These are phyloP conservation scores for Gadopsis bispinosus DNA, from an alignment of 2,797 vertebrate genomes.

Conservation along the genomic window DNA sequence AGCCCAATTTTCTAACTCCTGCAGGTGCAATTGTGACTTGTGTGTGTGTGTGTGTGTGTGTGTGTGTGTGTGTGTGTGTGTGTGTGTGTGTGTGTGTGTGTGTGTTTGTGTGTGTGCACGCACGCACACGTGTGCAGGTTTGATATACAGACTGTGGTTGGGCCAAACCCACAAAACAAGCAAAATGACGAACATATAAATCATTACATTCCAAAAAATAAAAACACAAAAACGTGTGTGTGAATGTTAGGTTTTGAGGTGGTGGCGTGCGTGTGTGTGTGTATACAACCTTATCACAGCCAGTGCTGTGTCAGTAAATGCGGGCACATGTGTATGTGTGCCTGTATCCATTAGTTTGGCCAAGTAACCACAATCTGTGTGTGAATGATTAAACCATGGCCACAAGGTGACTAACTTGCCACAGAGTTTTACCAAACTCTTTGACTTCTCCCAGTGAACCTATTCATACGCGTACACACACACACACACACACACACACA, in stretches of 20 bases:
- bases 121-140: too few species aligned
- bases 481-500: slow-evolving; percentile 3
- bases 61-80: background rate
- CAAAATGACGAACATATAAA: background rate
- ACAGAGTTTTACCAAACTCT: slow-evolving; percentile 38
- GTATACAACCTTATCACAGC: slow-evolving; percentile 34
- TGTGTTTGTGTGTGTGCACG: background rate
- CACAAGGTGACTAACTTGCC: slow-evolving; percentile 62
- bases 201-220: background rate
- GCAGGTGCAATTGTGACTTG: slow-evolving; percentile 48
- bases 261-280: background rate
- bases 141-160: background rate
- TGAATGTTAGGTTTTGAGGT: background rate
- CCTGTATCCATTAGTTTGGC: slow-evolving; percentile 32
- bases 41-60: background rate
- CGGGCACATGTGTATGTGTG: background rate
- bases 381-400: slow-evolving; percentile 69
- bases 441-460: slow-evolving; percentile 29
- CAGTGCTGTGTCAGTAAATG: slow-evolving; percentile 15
- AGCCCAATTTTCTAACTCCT: slow-evolving; percentile 50
- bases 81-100: background rate
- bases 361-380: slow-evolving; percentile 20
- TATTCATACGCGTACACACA: background rate
- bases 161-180: slow-evolving; percentile 1
- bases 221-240: background rate